These are phyloP conservation scores for Ciconia boyciana DNA, from an alignment of 2,113 vertebrate genomes.

Conservation along the genomic window DNA sequence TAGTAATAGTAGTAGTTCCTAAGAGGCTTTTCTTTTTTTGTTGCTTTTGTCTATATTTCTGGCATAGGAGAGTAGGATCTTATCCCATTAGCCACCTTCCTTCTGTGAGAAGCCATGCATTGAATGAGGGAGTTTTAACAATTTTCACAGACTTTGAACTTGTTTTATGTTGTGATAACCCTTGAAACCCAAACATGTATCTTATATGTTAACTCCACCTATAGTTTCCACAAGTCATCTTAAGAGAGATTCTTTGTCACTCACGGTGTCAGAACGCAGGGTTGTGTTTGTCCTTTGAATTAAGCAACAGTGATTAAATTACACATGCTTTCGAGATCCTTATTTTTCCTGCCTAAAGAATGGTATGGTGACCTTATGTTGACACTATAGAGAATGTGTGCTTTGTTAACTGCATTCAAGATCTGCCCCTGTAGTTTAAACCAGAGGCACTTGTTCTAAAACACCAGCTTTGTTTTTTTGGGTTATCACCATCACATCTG, in stretches of 20 bases:
- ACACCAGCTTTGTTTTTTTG: background rate
- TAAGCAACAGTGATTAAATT: background rate
- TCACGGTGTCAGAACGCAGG: accelerated
- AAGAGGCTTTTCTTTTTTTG: background rate
- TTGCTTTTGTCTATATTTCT: background rate
- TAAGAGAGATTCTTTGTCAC: background rate
- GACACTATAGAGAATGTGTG: background rate
- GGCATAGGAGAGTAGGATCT: background rate
- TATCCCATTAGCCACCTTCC: background rate
- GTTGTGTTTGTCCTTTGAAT: background rate
- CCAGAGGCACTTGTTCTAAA: background rate
- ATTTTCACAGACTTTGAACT: background rate
- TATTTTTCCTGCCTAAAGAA: background rate
- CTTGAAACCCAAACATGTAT: background rate
- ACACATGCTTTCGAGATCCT: background rate
- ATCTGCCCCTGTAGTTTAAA: background rate
- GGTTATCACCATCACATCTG: background rate
- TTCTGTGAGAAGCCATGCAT: background rate
- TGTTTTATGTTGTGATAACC: background rate
- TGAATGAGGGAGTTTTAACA: background rate
- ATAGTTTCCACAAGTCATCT: background rate
- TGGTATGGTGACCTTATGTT: background rate
- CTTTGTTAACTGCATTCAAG: background rate
- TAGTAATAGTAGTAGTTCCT: background rate
- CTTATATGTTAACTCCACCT: background rate